Conservation (phyloP, 2,888 invertebrate genomes). For the Scrobipalpa atriplicella region DNA sequence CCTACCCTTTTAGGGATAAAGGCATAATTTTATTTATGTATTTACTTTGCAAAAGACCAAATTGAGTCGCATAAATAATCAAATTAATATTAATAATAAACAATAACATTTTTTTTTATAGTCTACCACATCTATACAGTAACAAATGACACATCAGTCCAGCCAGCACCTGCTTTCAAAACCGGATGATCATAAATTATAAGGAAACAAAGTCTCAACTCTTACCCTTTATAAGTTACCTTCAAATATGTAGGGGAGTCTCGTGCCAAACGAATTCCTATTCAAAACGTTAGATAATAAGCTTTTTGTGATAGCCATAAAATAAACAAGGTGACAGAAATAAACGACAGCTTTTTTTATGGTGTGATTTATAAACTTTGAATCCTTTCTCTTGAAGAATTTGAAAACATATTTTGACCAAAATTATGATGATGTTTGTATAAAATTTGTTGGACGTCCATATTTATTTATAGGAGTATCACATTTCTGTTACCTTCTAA, state of each 20-base stretch:
- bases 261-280: constrained; percentile 20
- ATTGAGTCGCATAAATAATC: background rate
- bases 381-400: too few species aligned
- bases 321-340: constrained; percentile 6
- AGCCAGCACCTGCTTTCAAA: constrained; percentile 69
- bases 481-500: too few species aligned
- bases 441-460: background rate
- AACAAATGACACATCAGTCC: constrained; percentile 49
- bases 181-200: constrained; percentile 76
- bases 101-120: background rate
- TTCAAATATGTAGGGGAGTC: background rate
- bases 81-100: background rate
- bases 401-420: background rate
- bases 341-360: background rate
- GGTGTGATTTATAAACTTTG: background rate
- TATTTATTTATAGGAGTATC: too few species aligned
- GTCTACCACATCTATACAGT: constrained; percentile 38
- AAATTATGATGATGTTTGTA: background rate
- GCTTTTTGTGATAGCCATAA: background rate
- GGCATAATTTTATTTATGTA: too few species aligned
- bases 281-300: constrained; percentile 20
- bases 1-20: too few species aligned
- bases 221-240: constrained; percentile 57
- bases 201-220: constrained; percentile 65
- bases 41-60: too few species aligned